Evolutionary conservation across 2,113 vertebrate genomes (phyloP), one percentile per base, ranked within the genome.

Genomic region (Lepus timidus): DNA sequence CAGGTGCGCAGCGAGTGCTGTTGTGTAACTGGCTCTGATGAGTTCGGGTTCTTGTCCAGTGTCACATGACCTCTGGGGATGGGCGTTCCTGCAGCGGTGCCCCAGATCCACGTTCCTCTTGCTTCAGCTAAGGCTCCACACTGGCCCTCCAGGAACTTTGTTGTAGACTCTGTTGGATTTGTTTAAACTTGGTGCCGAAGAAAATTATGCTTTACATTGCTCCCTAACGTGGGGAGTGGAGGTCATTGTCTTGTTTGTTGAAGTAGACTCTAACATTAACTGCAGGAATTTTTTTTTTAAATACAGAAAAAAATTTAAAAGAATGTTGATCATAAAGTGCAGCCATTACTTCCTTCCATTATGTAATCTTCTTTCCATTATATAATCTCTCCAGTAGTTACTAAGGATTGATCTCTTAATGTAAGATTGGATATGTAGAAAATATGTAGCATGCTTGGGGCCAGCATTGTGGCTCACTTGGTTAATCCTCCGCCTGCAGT

Each of bases 281-380:
- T 93, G n/a, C 39, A 74, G 14, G 62, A 75, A 68, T 78, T 94
- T 82, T 76, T 81, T 81, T 81, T 64, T 94, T 89, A 92, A 85
- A 64, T 31, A 70, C 13, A 39, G 58, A 33, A 78, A 75, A 76
- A 87, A 17, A 29, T 88, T 71, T 80, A 6, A 29, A 65, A 61
- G 19, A 73, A 94, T 55, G 9, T 36, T 49, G 14, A 16, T 58
- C 14, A 9, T n/a, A 33, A 61, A n/a, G 20, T 13, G 1, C 62
- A 86, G 73, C 4, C 64, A 29, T 10, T 78, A 20, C 81, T 94
- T 76, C 7, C 67, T 16, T 29, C 25, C 17, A 80, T 67, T 73
- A 19, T 13, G 9, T 90, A n/a, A 76, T 93, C 93, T 81, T 76
- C 9, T 65, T 16, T 29, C 31, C 17, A 80, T 67, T 73, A 19